phyloP scores from a whole-genome alignment of 2,888 invertebrate genomes.

The Limnephilus rhombicus region DNA sequence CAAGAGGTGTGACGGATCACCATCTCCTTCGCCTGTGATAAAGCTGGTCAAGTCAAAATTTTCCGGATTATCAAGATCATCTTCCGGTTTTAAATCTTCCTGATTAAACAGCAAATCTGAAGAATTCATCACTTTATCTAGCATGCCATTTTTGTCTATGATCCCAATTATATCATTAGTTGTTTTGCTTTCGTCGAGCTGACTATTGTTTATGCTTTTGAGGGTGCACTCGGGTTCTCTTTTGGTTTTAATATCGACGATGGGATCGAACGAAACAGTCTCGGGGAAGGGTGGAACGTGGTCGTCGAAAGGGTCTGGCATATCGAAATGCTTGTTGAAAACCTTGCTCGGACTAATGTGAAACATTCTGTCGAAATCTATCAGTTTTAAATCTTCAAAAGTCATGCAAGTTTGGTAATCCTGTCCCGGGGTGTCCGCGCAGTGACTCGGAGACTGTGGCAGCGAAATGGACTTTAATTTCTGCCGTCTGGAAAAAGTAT shows the following conservation, averaged over 20 bases:
- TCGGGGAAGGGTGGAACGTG: conserved; percentile 36
- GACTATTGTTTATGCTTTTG: conserved; percentile 1
- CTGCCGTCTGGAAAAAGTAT: conserved; percentile 61
- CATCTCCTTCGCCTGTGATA: conserved; percentile 55
- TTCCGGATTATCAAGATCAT: conserved; percentile 48
- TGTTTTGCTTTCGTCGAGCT: conserved; percentile 25
- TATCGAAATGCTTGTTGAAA: conserved; percentile 59
- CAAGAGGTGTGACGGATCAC: conserved; percentile 37
- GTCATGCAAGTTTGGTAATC: conserved; percentile 59
- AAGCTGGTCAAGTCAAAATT: conserved; percentile 61
- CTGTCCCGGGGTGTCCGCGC: conserved; percentile 18
- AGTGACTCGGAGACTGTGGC: conserved; percentile 60
- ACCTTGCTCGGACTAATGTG: conserved; percentile 55
- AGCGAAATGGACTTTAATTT: conserved; percentile 62
- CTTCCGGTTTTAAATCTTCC: conserved; percentile 52
- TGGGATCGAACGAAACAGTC: conserved; percentile 35
- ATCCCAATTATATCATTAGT: conserved; percentile 43
- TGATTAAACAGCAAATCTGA: conserved; percentile 51
- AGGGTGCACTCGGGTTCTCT: background rate
- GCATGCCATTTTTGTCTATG: conserved; percentile 42
- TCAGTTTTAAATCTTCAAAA: conserved; percentile 61
- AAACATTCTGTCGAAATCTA: conserved; percentile 59
- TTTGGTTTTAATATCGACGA: conserved; percentile 43
- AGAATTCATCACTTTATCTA: conserved; percentile 55
- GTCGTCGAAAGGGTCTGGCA: conserved; percentile 54